Base-by-base conservation (phyloP, 2,888 invertebrate genomes). In the Spilarctia lutea region DNA sequence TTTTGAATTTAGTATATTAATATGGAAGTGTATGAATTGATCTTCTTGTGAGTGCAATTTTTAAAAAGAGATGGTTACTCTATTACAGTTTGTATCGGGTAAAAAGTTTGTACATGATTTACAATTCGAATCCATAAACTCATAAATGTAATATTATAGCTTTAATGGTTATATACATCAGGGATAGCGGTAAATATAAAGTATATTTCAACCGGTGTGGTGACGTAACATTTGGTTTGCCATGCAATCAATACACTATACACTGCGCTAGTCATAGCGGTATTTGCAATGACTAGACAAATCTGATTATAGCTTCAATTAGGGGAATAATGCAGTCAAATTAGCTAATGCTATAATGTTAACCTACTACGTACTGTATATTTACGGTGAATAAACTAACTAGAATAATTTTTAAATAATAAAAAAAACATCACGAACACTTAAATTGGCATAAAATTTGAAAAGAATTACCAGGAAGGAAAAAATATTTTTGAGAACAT, bases 261-360 rank as follows among this genome's bases (percentile, higher is more conserved):
- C 69, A 48, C 33, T 30, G 48, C 63, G 63, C 65, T n/a, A 33
- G 33, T 52, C 35, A 52, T 52, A 65, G 33, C 52, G 48, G 45
- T 39, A 65, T 48, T n/a, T 33, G 52, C 65, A 72, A 48, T 71
- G 33, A n/a, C 48, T 63, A n/a, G 33, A 72, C 52, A 72, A n/a
- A 71, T 71, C 63, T 30, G 30, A 63, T 63, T 63, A 63, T 18
- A 30, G 30, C 30, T 30, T 63, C 18, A 18, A 63, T 30, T 6
- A 30, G 18, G 18, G 8, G 30, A 30, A 30, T 30, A 30, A 63
- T 30, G 60, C 30, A 63, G 60, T 1, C 60, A 30, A 63, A 30
- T 63, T 63, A 30, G 2, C 18, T 27, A 30, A 63, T 63, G 18
- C n/a, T n/a, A n/a, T 4, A 52, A 24, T 6, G 6, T 27, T 6